Conservation (phyloP, 2,113 vertebrate species). For the Lepus timidus region DNA sequence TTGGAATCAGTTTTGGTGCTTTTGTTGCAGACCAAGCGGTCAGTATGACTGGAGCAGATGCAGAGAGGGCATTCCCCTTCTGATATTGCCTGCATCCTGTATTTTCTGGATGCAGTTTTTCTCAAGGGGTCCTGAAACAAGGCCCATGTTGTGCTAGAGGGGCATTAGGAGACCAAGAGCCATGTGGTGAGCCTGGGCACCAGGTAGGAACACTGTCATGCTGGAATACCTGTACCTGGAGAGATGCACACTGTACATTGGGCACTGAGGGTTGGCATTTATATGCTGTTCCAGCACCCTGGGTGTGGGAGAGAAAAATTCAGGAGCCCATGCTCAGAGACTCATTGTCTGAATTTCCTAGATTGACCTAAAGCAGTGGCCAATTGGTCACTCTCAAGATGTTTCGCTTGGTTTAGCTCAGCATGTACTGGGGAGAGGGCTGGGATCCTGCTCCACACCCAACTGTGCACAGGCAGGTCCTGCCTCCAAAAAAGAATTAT, state of each 20-base stretch:
- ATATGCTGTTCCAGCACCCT: background rate
- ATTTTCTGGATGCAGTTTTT: constrained; percentile 96
- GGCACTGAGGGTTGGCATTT: too few species aligned
- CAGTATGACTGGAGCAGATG: background rate
- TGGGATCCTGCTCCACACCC: background rate
- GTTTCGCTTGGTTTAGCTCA: background rate
- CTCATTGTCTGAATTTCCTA: constrained; percentile 77
- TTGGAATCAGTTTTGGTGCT: too few species aligned
- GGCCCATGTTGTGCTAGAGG: constrained; percentile 93
- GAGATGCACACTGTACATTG: too few species aligned
- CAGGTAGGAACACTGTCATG: too few species aligned
- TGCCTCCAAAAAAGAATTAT: background rate
- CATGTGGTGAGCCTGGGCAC: too few species aligned
- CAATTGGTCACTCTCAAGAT: background rate
- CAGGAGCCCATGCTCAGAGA: background rate
- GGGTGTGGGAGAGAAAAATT: background rate
- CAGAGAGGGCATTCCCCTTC: too few species aligned
- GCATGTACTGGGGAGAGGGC: background rate
- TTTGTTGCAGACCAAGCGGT: constrained; percentile 88
- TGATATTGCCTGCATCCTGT: background rate
- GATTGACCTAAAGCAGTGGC: constrained; percentile 92
- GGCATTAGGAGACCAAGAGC: constrained; percentile 88
- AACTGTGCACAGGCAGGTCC: background rate
- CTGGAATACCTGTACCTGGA: too few species aligned
- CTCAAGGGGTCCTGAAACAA: constrained; percentile 92